phyloP scores from a whole-genome alignment of 2,888 invertebrate genomes.

The Hirtodrosophila alboralis region DNA sequence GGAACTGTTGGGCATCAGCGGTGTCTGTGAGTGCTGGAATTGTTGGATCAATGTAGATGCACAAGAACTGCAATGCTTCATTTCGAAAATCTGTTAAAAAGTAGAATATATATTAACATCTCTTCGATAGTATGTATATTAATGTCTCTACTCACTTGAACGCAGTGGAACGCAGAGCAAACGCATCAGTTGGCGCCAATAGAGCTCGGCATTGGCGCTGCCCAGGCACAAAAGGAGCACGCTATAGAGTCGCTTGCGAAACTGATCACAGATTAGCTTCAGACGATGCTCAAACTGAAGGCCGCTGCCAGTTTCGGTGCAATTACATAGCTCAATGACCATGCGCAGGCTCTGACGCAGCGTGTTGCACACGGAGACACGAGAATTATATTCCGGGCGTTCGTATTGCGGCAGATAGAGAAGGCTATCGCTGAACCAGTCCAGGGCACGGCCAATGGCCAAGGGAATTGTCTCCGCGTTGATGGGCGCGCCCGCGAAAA shows the following conservation, averaged over 20 bases:
- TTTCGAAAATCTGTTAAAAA: slow-evolving; percentile 67
- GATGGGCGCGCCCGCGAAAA: slow-evolving; percentile 79
- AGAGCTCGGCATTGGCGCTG: slow-evolving; percentile 79
- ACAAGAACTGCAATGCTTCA: slow-evolving; percentile 77
- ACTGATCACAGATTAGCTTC: slow-evolving; percentile 73
- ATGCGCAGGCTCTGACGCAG: slow-evolving; percentile 76
- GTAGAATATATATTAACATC: background rate
- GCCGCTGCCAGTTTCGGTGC: slow-evolving; percentile 32
- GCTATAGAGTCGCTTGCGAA: slow-evolving; percentile 80
- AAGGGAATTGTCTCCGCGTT: slow-evolving; percentile 74
- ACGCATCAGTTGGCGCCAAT: slow-evolving; percentile 81
- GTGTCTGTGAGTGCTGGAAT: slow-evolving; percentile 68
- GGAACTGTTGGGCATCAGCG: slow-evolving; percentile 73
- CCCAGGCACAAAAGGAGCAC: slow-evolving; percentile 82
- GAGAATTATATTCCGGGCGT: slow-evolving; percentile 80
- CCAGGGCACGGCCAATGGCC: slow-evolving; percentile 77
- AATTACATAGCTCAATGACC: slow-evolving; percentile 72
- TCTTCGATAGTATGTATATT: background rate
- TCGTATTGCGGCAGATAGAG: slow-evolving; percentile 82
- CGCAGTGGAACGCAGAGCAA: slow-evolving; percentile 63
- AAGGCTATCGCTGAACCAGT: slow-evolving; percentile 77
- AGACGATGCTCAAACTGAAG: slow-evolving; percentile 79
- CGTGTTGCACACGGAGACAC: slow-evolving; percentile 82
- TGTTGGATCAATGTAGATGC: slow-evolving; percentile 67
- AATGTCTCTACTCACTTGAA: slow-evolving; percentile 59